phyloP scores from a whole-genome alignment of 2,797 vertebrate genomes.

The Hippocampus kuda region DNA sequence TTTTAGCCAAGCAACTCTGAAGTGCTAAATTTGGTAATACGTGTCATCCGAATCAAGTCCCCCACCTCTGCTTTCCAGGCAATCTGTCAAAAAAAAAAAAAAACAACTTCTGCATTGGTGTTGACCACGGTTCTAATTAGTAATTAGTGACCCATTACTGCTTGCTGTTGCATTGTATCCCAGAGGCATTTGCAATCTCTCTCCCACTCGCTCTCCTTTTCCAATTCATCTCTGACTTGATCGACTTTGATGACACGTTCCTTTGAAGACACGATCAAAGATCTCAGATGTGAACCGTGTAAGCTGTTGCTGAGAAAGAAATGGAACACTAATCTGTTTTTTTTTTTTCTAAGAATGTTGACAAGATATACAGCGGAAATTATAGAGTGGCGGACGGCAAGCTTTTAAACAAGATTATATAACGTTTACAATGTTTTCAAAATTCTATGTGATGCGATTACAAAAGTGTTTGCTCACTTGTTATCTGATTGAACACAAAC shows the following conservation, averaged over 20 bases:
- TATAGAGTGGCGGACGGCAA: slow-evolving; percentile 4
- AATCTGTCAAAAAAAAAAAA: slow-evolving; percentile 5
- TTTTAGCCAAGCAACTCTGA: not conserved
- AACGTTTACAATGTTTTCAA: not conserved
- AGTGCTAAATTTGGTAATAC: not conserved
- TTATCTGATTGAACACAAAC: not conserved
- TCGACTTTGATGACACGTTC: slow-evolving; percentile 67
- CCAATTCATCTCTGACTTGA: slow-evolving; percentile 63
- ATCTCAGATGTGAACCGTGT: slow-evolving; percentile 66
- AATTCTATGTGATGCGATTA: not conserved
- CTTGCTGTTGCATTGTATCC: slow-evolving; percentile 35
- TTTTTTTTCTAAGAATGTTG: not conserved
- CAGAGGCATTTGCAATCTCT: slow-evolving; percentile 35
- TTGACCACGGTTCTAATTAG: slow-evolving; percentile 49
- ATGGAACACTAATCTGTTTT: slow-evolving; percentile 56
- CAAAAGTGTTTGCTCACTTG: not conserved
- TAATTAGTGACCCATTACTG: slow-evolving; percentile 58
- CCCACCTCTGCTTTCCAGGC: not conserved
- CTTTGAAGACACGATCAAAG: slow-evolving; percentile 77
- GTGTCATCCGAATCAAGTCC: not conserved
- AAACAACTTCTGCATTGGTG: slow-evolving; percentile 8
- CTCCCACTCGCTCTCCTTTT: slow-evolving; percentile 20
- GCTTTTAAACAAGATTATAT: not conserved
- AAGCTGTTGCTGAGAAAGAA: slow-evolving; percentile 57
- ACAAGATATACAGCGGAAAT: slow-evolving; percentile 8